Conservation (phyloP, 2,888 invertebrate species). For the Tuberolachnus salignus region DNA sequence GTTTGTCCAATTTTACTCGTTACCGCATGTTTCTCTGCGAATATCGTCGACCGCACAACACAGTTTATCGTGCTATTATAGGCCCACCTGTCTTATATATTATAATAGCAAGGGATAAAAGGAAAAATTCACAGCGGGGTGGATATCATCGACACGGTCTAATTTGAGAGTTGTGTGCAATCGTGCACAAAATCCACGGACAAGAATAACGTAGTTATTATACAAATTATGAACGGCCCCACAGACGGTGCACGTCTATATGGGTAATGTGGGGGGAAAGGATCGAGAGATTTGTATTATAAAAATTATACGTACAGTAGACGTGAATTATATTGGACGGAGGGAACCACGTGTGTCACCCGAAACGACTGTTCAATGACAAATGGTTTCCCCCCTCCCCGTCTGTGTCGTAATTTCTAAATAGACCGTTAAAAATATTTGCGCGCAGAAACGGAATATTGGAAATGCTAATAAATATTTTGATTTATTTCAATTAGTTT, state of each 20-base stretch:
- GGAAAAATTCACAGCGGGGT: constrained; percentile 41
- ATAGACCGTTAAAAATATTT: constrained; percentile 13
- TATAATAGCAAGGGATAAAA: not conserved
- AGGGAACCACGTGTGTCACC: constrained; percentile 26
- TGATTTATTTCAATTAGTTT: too few relatives aligned
- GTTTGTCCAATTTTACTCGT: not conserved
- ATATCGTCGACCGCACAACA: constrained; percentile 22
- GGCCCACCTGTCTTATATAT: constrained; percentile 27
- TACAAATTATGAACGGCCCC: constrained; percentile 52
- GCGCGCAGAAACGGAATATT: constrained; percentile 18
- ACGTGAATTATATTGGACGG: constrained; percentile 13
- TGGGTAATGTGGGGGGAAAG: constrained; percentile 27
- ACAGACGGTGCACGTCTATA: constrained; percentile 30
- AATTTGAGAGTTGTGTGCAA: constrained; percentile 33
- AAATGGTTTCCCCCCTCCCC: constrained; percentile 11
- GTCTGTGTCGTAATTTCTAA: constrained; percentile 2
- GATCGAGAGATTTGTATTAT: constrained; percentile 36
- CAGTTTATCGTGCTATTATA: constrained; percentile 15
- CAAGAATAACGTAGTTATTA: constrained; percentile 52
- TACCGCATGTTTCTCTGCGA: not conserved
- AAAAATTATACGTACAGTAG: not conserved
- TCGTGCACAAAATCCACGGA: constrained; percentile 20
- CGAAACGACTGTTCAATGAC: constrained; percentile 38
- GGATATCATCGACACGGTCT: constrained; percentile 53
- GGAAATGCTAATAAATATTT: too few relatives aligned